Conservation (phyloP, 2,797 vertebrate genomes). For the Arremon aurantiirostris region DNA sequence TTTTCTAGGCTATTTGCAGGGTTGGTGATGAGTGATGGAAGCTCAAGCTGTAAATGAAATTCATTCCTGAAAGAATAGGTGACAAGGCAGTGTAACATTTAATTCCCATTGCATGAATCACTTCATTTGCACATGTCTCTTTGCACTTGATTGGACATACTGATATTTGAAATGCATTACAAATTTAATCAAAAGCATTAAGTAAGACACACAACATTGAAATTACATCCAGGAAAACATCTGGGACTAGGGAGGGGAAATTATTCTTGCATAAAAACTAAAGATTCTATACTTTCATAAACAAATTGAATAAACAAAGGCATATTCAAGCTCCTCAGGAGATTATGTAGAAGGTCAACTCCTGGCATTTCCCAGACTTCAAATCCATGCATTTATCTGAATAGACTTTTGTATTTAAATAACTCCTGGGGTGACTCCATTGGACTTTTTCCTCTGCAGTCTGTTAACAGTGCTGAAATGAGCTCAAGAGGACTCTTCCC, state of each 20-base stretch:
- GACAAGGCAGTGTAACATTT: not conserved
- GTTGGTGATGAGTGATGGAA: not conserved
- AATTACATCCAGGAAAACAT: constrained; percentile 45
- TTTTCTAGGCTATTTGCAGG: not conserved
- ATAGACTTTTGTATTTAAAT: not conserved
- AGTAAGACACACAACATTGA: not conserved
- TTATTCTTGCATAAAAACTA: constrained; percentile 1
- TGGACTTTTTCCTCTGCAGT: not conserved
- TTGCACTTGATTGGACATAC: not conserved
- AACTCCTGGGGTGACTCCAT: not conserved
- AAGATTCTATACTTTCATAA: not conserved
- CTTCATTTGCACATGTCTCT: constrained; percentile 30
- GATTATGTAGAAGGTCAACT: not conserved
- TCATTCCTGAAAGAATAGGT: not conserved
- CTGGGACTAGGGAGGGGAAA: not conserved
- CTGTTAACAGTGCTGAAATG: not conserved
- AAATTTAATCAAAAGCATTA: constrained; percentile 44
- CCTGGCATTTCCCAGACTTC: not conserved
- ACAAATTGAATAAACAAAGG: constrained; percentile 13
- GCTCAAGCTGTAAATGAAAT: constrained; percentile 18
- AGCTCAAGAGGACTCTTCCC: not conserved
- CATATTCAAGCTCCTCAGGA: not conserved
- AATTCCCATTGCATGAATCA: constrained; percentile 19
- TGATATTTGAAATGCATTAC: constrained; percentile 38
- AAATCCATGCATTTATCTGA: not conserved